Evolutionary conservation across 2,888 invertebrate genomes (phyloP).

Genomic region (Cantharis nigra): DNA sequence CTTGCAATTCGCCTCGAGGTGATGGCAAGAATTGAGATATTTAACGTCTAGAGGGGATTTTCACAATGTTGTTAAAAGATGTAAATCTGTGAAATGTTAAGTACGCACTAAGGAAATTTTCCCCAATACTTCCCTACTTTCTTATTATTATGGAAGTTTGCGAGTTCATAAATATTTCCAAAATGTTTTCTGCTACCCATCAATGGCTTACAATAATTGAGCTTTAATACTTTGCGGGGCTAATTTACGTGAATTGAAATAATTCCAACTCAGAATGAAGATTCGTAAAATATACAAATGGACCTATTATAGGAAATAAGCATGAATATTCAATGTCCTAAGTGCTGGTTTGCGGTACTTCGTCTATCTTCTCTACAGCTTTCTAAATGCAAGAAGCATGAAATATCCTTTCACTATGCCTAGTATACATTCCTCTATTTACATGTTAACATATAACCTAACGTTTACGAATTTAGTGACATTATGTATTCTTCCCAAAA

Average conservation of each 20-base stretch:
- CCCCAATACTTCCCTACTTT: conserved; percentile 35
- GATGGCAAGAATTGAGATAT: conserved; percentile 39
- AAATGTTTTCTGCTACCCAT: conserved; percentile 28
- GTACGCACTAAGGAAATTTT: conserved; percentile 28
- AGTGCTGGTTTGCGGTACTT: conserved; percentile 29
- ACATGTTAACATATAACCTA: conserved; percentile 24
- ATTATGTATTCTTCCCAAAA: conserved; percentile 18
- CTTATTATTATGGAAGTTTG: conserved; percentile 31
- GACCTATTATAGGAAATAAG: conserved; percentile 27
- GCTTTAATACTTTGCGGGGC: conserved; percentile 2
- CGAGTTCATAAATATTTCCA: conserved; percentile 32
- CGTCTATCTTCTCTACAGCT: conserved; percentile 27
- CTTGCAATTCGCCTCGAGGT: conserved; percentile 42
- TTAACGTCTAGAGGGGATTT: conserved; percentile 36
- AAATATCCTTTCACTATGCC: conserved; percentile 24
- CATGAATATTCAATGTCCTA: conserved; percentile 29
- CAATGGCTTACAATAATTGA: conserved; percentile 8
- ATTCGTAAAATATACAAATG: conserved; percentile 26
- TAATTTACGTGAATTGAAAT: conserved; percentile 13
- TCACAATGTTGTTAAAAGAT: conserved; percentile 42
- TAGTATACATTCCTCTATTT: conserved; percentile 26
- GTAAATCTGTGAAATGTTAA: conserved; percentile 38
- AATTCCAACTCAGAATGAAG: conserved; percentile 4
- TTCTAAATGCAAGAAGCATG: conserved; percentile 24
- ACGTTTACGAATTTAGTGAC: conserved; percentile 15